Evolutionary conservation across 1,140 invertebrate species (phyloP), one percentile per base, ranked within the genome.

Genomic region (Mercenaria mercenaria): DNA sequence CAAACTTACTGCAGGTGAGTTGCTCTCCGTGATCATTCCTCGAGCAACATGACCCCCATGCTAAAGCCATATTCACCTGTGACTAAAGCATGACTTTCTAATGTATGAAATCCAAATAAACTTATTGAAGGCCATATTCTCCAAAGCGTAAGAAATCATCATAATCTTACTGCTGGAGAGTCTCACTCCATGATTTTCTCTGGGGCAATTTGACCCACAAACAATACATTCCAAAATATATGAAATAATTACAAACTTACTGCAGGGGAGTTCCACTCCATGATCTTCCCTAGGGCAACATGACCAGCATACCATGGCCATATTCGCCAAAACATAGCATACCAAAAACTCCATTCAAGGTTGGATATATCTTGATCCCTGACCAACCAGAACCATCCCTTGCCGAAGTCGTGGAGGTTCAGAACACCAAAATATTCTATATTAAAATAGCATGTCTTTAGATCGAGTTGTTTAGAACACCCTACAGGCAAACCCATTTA

Each of bases 301-400:
- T 93, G 92, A 23, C 91, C 93, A 26, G 90, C 37, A 81, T 92
- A 90, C 91, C 91, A 93, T 15, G 93, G 94, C 15, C 79, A 79
- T 20, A 93, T 37, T 15, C 47, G 84, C 90, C 84, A 91, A 34
- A 94, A 92, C 72, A 85, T 93, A 0, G 39, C n/a, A 39, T 90
- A 92, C 89, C 93, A 94, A 90, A 92, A 93, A 34, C 87, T 56
- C 94, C 94, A 94, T 61, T 94, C 94, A 92, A 89, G 93, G 32
- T 94, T 92, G 11, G 93, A 93, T 29, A 91, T 85, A 72, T 94
- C 94, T 89, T 92, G 61, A 4, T 90, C 86, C 77, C 88, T 47
- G 20, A 47, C 64, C 26, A 90, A 32, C 43, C 83, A 77, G 43
- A n/a, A 59, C 92, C 90, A 92, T 26, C 92, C 92, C 18, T 56